Percentiles rank a stretch among this genome's conserved stretches.
Evolutionary conservation across 2,113 vertebrate genomes (phyloP).

Genomic region (Brachionichthys hirsutus): DNA sequence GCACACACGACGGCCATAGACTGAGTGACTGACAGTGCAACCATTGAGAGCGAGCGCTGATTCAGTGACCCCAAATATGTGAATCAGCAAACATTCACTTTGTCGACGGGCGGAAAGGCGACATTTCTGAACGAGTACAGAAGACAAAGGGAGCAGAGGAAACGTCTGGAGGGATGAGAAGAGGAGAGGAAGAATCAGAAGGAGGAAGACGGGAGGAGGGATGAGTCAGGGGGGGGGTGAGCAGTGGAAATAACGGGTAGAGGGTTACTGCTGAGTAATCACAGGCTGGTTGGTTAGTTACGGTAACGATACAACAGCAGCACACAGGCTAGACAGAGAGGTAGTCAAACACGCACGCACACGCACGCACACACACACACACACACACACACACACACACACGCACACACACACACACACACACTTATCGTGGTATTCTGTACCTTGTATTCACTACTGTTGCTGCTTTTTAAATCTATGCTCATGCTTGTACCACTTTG

Average conservation of each 20-base stretch:
- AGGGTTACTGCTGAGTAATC: conserved; percentile 69
- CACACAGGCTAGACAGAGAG: conserved; percentile 49
- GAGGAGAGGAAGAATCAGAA: conserved; percentile 33
- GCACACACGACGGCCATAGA: conserved; percentile 17
- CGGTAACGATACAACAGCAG: conserved; percentile 67
- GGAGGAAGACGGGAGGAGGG: conserved; percentile 27
- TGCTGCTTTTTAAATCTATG: too few relatives aligned
- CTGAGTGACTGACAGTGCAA: conserved; percentile 56
- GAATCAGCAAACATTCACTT: conserved; percentile 76
- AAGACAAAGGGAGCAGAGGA: conserved; percentile 61
- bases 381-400: conserved; percentile 9
- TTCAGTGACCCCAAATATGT: conserved; percentile 67
- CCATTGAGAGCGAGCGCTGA: conserved; percentile 64
- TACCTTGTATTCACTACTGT: too few relatives aligned
- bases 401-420: conserved; percentile 16
- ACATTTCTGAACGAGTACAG: conserved; percentile 53
- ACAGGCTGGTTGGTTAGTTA: conserved; percentile 53
- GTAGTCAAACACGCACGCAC: conserved; percentile 16
- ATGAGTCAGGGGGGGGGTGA: conserved; percentile 64
- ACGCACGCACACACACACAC: neutral
- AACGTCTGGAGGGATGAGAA: conserved; percentile 50
- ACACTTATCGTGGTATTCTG: neutral
- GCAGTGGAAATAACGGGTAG: conserved; percentile 50
- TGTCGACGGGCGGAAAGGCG: conserved; percentile 46
- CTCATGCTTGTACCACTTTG: too few relatives aligned